These are phyloP conservation scores for Tromatobia lineatoria DNA, from an alignment of 2,888 invertebrate species.

Conservation along the genomic window DNA sequence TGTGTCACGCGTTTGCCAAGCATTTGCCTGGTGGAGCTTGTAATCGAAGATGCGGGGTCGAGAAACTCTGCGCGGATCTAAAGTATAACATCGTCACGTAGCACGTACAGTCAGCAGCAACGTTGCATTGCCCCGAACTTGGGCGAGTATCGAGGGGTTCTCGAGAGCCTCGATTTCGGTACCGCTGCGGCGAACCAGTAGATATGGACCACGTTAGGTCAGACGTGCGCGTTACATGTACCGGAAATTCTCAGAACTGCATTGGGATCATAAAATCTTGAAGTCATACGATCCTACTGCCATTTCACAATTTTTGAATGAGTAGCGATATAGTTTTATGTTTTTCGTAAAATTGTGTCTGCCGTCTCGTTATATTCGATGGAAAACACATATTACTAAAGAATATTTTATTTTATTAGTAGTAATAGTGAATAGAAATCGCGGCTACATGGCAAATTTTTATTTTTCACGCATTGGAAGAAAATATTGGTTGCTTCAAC, in stretches of 20 bases:
- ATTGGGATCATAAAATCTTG: not conserved
- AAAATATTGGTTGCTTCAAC: too few relatives aligned
- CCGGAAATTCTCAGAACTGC: slow-evolving; percentile 7
- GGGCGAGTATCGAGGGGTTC: slow-evolving; percentile 29
- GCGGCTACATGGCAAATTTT: too few relatives aligned
- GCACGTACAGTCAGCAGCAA: slow-evolving; percentile 29
- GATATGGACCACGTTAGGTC: slow-evolving; percentile 58
- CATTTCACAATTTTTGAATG: not conserved
- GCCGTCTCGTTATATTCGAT: too few relatives aligned
- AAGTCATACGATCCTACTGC: not conserved
- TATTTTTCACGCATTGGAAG: too few relatives aligned
- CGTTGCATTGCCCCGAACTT: slow-evolving; percentile 36
- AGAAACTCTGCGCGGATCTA: slow-evolving; percentile 61
- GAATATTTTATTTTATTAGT: too few relatives aligned
- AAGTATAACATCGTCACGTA: slow-evolving; percentile 61
- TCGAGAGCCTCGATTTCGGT: slow-evolving; percentile 43
- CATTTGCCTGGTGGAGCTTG: slow-evolving; percentile 56
- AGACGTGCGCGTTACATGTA: slow-evolving; percentile 34
- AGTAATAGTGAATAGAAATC: too few relatives aligned
- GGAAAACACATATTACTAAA: too few relatives aligned
- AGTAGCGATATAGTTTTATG: too few relatives aligned
- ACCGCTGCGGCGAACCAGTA: slow-evolving; percentile 46
- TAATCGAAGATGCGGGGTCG: slow-evolving; percentile 67
- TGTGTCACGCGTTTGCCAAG: slow-evolving; percentile 51
- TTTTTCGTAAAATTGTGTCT: too few relatives aligned